A percentile compares a stretch with the other conserved stretches of the same genome.
Evolutionary conservation across 1,140 invertebrate genomes (phyloP).

Genomic region (Drosophila sp.): DNA sequence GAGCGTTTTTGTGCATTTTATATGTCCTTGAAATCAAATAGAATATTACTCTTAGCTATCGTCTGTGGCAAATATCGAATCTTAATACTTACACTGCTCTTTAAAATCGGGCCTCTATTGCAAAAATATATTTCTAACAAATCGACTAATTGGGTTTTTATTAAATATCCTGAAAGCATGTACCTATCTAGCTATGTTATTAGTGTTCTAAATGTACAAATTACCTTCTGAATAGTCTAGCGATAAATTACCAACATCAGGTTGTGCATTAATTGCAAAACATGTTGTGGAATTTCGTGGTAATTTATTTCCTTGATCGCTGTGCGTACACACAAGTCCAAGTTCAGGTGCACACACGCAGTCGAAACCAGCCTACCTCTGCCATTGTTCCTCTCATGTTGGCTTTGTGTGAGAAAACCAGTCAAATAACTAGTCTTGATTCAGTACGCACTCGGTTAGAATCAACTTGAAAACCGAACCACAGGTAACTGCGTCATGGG

Average conservation of each 20-base stretch:
- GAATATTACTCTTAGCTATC: too few relatives aligned
- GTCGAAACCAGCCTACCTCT: conserved; percentile 16
- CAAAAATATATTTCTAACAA: too few relatives aligned
- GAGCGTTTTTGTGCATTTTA: too few relatives aligned
- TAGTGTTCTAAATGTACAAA: too few relatives aligned
- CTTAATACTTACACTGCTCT: too few relatives aligned
- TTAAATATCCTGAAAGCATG: too few relatives aligned
- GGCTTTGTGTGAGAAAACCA: conserved; percentile 29
- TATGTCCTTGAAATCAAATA: too few relatives aligned
- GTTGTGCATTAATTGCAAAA: not conserved
- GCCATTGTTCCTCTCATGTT: conserved; percentile 17
- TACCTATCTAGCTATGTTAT: too few relatives aligned
- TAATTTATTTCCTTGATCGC: conserved; percentile 52
- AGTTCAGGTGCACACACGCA: conserved; percentile 72
- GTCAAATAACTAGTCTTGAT: conserved; percentile 54
- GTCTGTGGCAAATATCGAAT: too few relatives aligned
- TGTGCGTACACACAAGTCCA: conserved; percentile 53
- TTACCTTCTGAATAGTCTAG: too few relatives aligned
- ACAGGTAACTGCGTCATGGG: conserved; percentile 43
- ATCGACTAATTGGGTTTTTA: too few relatives aligned
- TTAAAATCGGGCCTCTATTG: too few relatives aligned
- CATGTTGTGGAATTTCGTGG: conserved; percentile 14
- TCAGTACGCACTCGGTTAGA: conserved; percentile 45
- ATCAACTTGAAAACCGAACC: conserved; percentile 18
- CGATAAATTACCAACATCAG: not conserved